Percentiles rank a stretch among this genome's conserved stretches.
Conservation (phyloP, 2,797 vertebrate genomes). For the Sarcoramphus papa region DNA sequence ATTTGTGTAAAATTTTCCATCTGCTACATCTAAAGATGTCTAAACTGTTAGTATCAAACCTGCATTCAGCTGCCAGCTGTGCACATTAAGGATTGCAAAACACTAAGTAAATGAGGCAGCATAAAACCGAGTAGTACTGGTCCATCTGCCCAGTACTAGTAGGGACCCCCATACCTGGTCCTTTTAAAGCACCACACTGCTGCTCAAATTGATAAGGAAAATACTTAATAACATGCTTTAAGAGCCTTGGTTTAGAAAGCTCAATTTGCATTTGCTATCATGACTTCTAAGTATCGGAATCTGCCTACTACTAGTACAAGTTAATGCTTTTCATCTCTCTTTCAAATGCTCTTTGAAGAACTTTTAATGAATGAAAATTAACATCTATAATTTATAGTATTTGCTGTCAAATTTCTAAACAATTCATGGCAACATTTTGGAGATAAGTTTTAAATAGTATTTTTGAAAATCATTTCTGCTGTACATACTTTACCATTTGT, state of each 20-base stretch:
- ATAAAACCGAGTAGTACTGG: conserved; percentile 80
- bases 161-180: conserved; percentile 79
- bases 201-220: conserved; percentile 70
- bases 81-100: conserved; percentile 86
- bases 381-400: conserved; percentile 69
- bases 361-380: conserved; percentile 73
- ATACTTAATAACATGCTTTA: conserved; percentile 67
- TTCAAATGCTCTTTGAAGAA: conserved; percentile 71
- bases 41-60: conserved; percentile 88
- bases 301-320: conserved; percentile 67
- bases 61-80: conserved; percentile 87
- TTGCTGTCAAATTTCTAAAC: conserved; percentile 69
- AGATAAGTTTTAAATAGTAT: conserved; percentile 61
- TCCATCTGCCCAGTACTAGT: conserved; percentile 83
- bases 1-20: conserved; percentile 89
- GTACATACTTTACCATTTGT: conserved; percentile 28
- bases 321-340: conserved; percentile 69
- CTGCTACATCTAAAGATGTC: conserved; percentile 88
- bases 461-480: conserved; percentile 53
- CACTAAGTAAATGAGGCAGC: conserved; percentile 84
- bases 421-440: conserved; percentile 58
- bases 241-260: conserved; percentile 67
- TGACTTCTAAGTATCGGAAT: conserved; percentile 69
- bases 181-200: conserved; percentile 69
- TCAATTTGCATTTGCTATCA: conserved; percentile 73